Evolutionary conservation across 2,888 invertebrate species (phyloP).

Genomic region (Idaea aversata): DNA sequence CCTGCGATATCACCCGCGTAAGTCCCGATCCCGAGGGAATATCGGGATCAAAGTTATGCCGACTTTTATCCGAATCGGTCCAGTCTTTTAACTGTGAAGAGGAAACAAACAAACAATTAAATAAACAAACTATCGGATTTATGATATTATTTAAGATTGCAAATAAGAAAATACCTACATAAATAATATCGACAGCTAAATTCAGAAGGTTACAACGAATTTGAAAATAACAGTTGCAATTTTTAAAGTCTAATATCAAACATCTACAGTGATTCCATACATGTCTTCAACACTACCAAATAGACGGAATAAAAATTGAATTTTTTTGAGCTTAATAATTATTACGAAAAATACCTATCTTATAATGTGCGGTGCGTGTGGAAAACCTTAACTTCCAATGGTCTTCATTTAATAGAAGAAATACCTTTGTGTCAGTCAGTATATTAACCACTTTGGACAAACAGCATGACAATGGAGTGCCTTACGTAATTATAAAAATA

Average conservation of each 20-base stretch:
- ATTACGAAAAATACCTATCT: conserved; percentile 38
- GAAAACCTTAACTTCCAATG: conserved; percentile 66
- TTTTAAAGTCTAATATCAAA: not conserved
- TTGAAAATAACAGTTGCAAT: not conserved
- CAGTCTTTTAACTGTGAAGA: too few relatives aligned
- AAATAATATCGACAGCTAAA: not conserved
- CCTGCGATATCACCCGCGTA: too few relatives aligned
- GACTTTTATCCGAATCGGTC: too few relatives aligned
- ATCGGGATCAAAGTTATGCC: too few relatives aligned
- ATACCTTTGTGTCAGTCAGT: conserved; percentile 49
- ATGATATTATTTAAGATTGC: not conserved
- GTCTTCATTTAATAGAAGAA: conserved; percentile 68
- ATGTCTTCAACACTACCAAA: not conserved
- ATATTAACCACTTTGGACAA: conserved; percentile 68
- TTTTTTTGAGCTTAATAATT: conserved; percentile 45
- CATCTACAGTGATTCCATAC: conserved; percentile 9
- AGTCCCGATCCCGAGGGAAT: too few relatives aligned
- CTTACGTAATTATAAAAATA: conserved; percentile 80
- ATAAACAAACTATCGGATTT: not conserved
- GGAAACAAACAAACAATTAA: too few relatives aligned
- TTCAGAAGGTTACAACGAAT: conserved; percentile 2
- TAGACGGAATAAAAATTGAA: conserved; percentile 17
- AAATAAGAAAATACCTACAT: conserved; percentile 5
- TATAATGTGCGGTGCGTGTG: conserved; percentile 52
- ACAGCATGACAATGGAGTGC: conserved; percentile 78